phyloP scores from a whole-genome alignment of 2,113 vertebrate species.

The Dromaius novaehollandiae region DNA sequence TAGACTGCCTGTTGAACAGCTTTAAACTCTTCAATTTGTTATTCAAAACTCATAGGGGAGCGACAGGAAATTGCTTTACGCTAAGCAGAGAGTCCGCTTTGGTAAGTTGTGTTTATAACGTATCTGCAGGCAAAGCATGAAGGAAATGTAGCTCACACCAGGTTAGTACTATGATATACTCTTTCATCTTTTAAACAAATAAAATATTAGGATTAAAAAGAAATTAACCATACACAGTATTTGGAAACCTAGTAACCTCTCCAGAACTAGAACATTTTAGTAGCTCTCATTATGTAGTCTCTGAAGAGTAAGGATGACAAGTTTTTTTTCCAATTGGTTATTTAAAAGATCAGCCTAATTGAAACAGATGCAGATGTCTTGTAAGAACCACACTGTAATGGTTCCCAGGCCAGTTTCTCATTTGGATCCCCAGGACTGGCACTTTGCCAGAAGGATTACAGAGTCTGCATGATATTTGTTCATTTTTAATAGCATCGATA shows the following conservation, averaged over 20 bases:
- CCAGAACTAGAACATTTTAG: neutral
- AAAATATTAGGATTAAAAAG: neutral
- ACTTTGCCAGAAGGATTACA: neutral
- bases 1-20: neutral
- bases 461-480: neutral
- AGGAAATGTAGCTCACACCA: neutral
- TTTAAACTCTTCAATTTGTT: neutral
- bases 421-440: neutral
- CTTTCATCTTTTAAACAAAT: neutral
- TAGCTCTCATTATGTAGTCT: neutral
- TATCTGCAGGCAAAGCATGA: neutral
- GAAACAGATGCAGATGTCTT: neutral
- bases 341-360: slow-evolving; percentile 41
- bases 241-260: neutral
- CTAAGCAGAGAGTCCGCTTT: neutral
- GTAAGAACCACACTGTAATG: neutral
- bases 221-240: neutral
- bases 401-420: neutral
- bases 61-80: neutral
- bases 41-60: neutral
- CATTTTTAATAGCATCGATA: neutral
- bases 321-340: neutral
- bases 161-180: neutral
- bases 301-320: neutral
- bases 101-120: neutral